Evolutionary conservation across 2,113 vertebrate genomes (phyloP).

Genomic region (Argyrosomus japonicus): DNA sequence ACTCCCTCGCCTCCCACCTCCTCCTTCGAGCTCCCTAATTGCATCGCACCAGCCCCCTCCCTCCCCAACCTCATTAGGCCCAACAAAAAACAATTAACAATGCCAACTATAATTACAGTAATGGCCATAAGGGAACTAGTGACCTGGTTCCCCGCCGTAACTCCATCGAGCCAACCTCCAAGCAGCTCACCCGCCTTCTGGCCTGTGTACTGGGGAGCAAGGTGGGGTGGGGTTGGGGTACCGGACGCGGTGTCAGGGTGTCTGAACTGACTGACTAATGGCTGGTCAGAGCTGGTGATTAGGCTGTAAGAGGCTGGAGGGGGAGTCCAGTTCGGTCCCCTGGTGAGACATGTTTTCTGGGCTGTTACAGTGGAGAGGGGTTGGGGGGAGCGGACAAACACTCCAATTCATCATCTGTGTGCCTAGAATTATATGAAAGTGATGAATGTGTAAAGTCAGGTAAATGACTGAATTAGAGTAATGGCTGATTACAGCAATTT

Average conservation of each 20-base stretch:
- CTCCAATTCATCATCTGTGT: constrained; percentile 71
- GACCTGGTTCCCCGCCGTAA: constrained; percentile 73
- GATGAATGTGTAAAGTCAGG: constrained; percentile 80
- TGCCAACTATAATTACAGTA: constrained; percentile 83
- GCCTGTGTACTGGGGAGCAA: constrained; percentile 34
- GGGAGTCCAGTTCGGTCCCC: constrained; percentile 35
- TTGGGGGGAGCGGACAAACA: constrained; percentile 39
- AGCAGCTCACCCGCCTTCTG: constrained; percentile 53
- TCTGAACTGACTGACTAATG: constrained; percentile 76
- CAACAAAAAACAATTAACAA: constrained; percentile 81
- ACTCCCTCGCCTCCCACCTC: constrained; percentile 29
- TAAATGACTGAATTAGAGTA: constrained; percentile 80
- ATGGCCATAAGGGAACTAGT: constrained; percentile 79
- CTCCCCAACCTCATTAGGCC: constrained; percentile 71
- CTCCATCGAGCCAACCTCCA: constrained; percentile 40
- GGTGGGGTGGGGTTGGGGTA: constrained; percentile 46
- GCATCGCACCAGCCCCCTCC: constrained; percentile 3
- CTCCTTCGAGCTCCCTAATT: constrained; percentile 59
- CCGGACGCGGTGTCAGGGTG: constrained; percentile 69
- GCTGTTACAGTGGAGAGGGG: constrained; percentile 27
- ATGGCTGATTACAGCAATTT: constrained; percentile 81
- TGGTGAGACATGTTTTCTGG: constrained; percentile 47
- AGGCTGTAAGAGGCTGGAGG: constrained; percentile 43
- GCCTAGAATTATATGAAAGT: constrained; percentile 65
- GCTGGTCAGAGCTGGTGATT: constrained; percentile 69